Evolutionary conservation across 92 coral and sea anemone genomes (phyloP).

Genomic region (Phymanthus crucifer): DNA sequence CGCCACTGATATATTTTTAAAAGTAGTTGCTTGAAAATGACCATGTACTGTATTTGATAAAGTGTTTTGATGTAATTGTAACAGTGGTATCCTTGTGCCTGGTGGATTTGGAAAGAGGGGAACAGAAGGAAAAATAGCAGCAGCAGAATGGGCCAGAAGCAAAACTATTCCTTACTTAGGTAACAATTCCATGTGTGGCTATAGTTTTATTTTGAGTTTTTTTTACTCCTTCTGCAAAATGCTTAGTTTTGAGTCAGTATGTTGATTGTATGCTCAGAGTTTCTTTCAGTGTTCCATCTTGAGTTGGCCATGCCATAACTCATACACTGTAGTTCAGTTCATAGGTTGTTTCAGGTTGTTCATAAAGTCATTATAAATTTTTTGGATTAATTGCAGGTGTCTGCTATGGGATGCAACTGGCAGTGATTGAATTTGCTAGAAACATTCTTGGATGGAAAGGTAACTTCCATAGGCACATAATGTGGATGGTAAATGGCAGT

Average conservation of each 20-base stretch:
- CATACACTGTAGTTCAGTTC: too few relatives aligned
- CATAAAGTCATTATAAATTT: too few relatives aligned
- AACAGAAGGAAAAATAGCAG: slow-evolving; percentile 90
- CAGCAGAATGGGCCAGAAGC: slow-evolving; percentile 94
- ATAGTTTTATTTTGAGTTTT: too few relatives aligned
- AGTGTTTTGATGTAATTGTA: neutral
- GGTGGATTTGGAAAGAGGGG: slow-evolving; percentile 99
- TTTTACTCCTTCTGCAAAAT: neutral
- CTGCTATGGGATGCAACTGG: slow-evolving; percentile 97
- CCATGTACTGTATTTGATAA: neutral
- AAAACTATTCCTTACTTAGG: slow-evolving; percentile 86
- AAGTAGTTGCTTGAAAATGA: too few relatives aligned
- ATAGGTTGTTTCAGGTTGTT: too few relatives aligned
- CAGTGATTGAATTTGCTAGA: slow-evolving; percentile 93
- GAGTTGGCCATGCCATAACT: neutral
- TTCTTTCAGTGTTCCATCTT: too few relatives aligned
- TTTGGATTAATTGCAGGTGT: slow-evolving; percentile 61
- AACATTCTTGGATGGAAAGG: slow-evolving; percentile 90
- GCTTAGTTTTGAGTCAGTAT: too few relatives aligned
- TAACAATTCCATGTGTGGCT: slow-evolving; percentile 17
- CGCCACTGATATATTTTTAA: too few relatives aligned
- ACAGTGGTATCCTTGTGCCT: slow-evolving; percentile 91
- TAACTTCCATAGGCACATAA: slow-evolving; percentile 8
- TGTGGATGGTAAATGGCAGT: too few relatives aligned
- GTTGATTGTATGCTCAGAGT: too few relatives aligned